phyloP scores from a whole-genome alignment of 2,113 vertebrate genomes.

The Amazona guildingii region DNA sequence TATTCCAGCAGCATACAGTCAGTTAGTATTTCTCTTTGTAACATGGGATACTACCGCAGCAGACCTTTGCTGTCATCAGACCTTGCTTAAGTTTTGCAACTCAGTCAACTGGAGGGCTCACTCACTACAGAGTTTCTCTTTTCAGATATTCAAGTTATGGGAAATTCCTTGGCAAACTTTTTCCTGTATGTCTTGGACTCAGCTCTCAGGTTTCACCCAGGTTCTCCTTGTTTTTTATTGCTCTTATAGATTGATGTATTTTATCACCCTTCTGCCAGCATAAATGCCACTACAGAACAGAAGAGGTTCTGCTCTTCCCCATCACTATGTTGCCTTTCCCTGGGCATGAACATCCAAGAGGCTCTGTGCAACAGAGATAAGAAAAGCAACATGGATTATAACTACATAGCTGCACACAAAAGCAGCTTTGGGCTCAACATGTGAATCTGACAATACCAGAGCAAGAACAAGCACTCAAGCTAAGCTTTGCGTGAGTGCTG shows the following conservation, averaged over 20 bases:
- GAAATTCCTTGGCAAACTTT: not conserved
- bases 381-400: not conserved
- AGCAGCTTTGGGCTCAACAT: not conserved
- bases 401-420: not conserved
- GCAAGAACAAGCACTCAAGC: not conserved
- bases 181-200: not conserved
- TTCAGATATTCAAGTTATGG: not conserved
- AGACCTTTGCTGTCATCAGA: not conserved
- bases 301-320: not conserved
- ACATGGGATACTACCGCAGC: not conserved
- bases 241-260: not conserved
- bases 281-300: not conserved
- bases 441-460: not conserved
- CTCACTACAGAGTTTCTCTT: not conserved
- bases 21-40: not conserved
- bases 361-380: not conserved
- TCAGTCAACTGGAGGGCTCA: not conserved
- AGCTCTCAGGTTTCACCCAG: not conserved
- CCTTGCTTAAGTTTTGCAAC: not conserved
- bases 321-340: not conserved
- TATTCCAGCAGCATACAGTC: not conserved
- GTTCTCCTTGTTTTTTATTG: not conserved
- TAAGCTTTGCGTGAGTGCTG: not conserved
- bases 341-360: not conserved
- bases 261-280: not conserved